Evolutionary conservation across 1,140 invertebrate genomes (phyloP).

Genomic region (Drosophila rhopaloa): DNA sequence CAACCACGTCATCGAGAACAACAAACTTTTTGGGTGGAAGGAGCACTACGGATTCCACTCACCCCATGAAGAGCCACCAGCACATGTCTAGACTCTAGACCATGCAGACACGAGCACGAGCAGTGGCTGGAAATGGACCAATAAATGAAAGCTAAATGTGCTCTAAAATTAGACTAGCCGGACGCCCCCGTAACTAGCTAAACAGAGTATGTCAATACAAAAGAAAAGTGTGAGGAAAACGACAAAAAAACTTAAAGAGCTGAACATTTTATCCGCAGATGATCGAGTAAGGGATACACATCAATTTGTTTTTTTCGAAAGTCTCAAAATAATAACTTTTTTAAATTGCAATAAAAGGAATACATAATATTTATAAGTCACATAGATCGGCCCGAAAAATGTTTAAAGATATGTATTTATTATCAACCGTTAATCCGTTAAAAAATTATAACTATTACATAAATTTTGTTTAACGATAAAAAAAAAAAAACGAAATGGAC

Average conservation of each 20-base stretch:
- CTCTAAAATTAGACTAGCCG: conserved; percentile 38
- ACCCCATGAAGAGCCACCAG: conserved; percentile 16
- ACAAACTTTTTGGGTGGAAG: conserved; percentile 21
- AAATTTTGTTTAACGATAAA: no score
- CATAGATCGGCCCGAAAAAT: no score
- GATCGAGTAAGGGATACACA: no score
- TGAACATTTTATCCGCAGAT: neutral
- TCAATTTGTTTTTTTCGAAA: no score
- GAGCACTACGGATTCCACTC: conserved; percentile 27
- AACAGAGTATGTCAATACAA: conserved; percentile 37
- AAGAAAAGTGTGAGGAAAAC: neutral
- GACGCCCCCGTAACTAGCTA: conserved; percentile 33
- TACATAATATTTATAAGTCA: no score
- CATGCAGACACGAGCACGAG: conserved; percentile 33
- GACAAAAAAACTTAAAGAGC: neutral
- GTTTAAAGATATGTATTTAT: neutral
- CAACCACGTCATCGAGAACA: conserved; percentile 14
- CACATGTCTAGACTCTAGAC: conserved; percentile 14
- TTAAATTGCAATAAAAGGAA: no score
- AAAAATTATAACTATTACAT: no score
- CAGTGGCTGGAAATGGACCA: conserved; percentile 68
- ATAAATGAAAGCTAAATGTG: conserved; percentile 56
- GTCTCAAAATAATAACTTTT: no score
- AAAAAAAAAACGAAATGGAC: no score
- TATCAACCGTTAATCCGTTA: no score